phyloP scores from a whole-genome alignment of 2,888 invertebrate genomes.

The Epinotia demarniana region DNA sequence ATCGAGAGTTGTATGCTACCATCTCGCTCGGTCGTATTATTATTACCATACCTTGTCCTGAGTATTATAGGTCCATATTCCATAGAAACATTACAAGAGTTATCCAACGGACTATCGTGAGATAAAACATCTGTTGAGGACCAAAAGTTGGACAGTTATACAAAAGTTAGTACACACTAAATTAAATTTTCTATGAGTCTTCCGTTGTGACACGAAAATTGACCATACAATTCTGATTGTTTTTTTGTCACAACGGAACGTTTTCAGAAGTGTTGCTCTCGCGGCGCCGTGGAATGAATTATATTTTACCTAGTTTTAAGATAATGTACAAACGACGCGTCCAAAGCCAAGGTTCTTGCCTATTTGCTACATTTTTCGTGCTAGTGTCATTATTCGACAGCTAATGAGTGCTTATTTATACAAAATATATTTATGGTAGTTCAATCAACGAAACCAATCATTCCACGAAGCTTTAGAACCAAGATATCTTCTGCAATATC shows the following conservation, averaged over 20 bases:
- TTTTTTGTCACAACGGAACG: no score
- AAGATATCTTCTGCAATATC: not conserved
- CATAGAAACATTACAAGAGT: not conserved
- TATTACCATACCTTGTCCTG: no score
- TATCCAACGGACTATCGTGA: not conserved
- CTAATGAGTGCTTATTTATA: conserved; percentile 47
- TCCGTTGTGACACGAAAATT: no score
- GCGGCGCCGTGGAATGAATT: conserved; percentile 36
- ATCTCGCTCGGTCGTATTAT: no score
- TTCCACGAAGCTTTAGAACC: not conserved
- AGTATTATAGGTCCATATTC: no score
- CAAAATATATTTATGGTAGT: conserved; percentile 28
- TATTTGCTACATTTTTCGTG: conserved; percentile 45
- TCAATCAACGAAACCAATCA: not conserved
- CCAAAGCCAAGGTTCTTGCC: conserved; percentile 54
- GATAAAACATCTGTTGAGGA: not conserved
- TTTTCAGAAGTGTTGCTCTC: not conserved
- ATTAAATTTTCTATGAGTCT: no score
- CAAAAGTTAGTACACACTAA: no score
- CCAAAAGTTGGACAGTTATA: no score
- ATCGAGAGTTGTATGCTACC: no score
- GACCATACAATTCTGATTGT: no score
- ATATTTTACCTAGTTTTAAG: conserved; percentile 54
- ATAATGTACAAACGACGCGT: conserved; percentile 61
- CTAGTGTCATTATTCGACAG: conserved; percentile 41